phyloP scores from a whole-genome alignment of 2,888 invertebrate species.

The Orthosia gracilis region DNA sequence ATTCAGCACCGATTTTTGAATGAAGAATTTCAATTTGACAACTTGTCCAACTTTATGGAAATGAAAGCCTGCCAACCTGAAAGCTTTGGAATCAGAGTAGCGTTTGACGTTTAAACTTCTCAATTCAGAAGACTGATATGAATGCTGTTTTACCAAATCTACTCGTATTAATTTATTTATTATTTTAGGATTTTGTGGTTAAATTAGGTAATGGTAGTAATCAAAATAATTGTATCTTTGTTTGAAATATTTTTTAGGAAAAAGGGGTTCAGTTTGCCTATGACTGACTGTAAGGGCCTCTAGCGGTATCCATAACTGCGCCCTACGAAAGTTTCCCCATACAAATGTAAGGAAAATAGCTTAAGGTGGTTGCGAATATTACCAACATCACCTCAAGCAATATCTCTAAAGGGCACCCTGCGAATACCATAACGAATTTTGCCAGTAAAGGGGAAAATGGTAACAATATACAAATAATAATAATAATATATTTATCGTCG shows the following conservation, averaged over 20 bases:
- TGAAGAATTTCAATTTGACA: too few relatives aligned
- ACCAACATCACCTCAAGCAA: slow-evolving; percentile 19
- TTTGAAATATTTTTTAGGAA: not conserved
- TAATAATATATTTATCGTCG: too few relatives aligned
- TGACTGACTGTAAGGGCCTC: not conserved
- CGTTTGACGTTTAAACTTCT: too few relatives aligned
- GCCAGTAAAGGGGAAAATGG: slow-evolving; percentile 32
- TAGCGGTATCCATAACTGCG: not conserved
- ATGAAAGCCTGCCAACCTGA: too few relatives aligned
- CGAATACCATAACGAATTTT: slow-evolving; percentile 41
- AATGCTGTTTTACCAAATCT: not conserved
- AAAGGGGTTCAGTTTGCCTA: not conserved
- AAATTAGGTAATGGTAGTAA: not conserved
- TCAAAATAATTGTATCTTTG: not conserved
- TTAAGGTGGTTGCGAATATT: slow-evolving; percentile 6
- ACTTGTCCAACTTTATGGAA: too few relatives aligned
- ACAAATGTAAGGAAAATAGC: slow-evolving; percentile 22
- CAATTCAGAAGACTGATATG: too few relatives aligned
- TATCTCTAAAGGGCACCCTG: slow-evolving; percentile 38
- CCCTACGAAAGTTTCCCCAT: not conserved
- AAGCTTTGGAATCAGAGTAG: too few relatives aligned
- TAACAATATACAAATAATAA: too few relatives aligned
- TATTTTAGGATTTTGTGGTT: not conserved
- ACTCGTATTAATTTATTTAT: not conserved
- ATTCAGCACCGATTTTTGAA: too few relatives aligned